Base-by-base conservation (phyloP, 2,113 vertebrate genomes). In the Grammomys surdaster region DNA sequence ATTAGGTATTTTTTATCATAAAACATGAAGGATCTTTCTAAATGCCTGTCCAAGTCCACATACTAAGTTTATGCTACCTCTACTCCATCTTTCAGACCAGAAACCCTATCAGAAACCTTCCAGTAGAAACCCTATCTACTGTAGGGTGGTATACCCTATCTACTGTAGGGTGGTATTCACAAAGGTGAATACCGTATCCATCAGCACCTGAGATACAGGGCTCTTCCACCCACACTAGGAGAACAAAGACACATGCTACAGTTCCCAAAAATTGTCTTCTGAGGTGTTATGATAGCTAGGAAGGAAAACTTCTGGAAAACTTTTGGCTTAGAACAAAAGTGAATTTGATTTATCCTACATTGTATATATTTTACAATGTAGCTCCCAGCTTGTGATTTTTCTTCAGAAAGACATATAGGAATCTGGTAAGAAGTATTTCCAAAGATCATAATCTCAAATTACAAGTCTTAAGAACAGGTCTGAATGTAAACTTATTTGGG, bases 401-500 rank as follows among this genome's bases (percentile, higher is more conserved):
- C 36, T 86, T 54, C 31, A 70, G 72, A 43, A 95, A 82, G 10
- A 88, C 6, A 70, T 31, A 86, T 12, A 65, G 40, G 8, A 84
- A 33, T 85, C 63, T 85, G 24, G 26, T 20, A 65, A 85, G 40
- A 67, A 86, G 31, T 67, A 33, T 67, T 86, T 86, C 33, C 36
- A 73, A 85, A 60, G 58, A 85, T 19, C 14, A 43, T 17, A 43
- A 84, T 43, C 58, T 63, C n/a, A 28, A 63, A 84, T 46, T 46
- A 14, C 24, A 84, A 63, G 58, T 63, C 58, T 84, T 16, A 84
- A 46, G n/a, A 65, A 65, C 81, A 80, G 22, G 36, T 70, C 24
- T 85, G 58, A 78, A 75, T 20, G 4, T 48, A 73, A 90, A 70
- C 46, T 97, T 22, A 54, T 56, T 76, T 92, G 81, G 19, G 88